Evolutionary conservation across 2,888 invertebrate species (phyloP), one percentile per base, ranked within the genome.

Genomic region (Pandemis heparana): DNA sequence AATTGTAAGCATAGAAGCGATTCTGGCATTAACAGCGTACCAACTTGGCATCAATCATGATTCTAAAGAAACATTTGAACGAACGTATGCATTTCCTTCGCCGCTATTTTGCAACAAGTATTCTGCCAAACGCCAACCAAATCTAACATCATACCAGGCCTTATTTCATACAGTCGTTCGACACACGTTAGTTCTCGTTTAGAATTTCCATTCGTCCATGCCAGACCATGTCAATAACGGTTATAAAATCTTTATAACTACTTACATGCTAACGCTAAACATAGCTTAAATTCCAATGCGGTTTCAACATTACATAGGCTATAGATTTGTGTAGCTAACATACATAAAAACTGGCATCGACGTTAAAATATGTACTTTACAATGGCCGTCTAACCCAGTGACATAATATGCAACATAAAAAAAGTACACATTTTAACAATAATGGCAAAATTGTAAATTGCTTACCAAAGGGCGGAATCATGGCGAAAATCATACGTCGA

Each of bases 231-330:
- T 82, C 82, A 82, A 81, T 83, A 85, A 85, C 85, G 81, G 85
- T 92, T 92, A 92, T 91, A 92, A 92, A 92, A 91, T 91, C 53
- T 16, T 53, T 53, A 53, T 18, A 3, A 7, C 16, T 92, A 91
- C 91, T 91, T 91, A 92, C 86, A 86, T 90, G 90, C 83, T 84
- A 84, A 86, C 84, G 81, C 80, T 77, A 79, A 80, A 68, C 78
- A 75, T 80, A 79, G 41, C 78, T 78, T 71, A 75, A 75, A 77
- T 65, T 80, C 77, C 77, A 79, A 64, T 51, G 68, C 62, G 14
- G 46, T 59, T 6, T 38, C 56, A 62, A 67, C 65, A 70, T 39
- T 67, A 69, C 67, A 67, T 62, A 48, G 56, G 60, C 63, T 74
- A 68, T 18, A 46, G 18, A 18, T 12, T 16, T 32, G 18, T 16